A percentile compares a stretch with the other conserved stretches of the same genome.
phyloP scores from a whole-genome alignment of 2,888 invertebrate species.

The Lasioglossum figueresi region DNA sequence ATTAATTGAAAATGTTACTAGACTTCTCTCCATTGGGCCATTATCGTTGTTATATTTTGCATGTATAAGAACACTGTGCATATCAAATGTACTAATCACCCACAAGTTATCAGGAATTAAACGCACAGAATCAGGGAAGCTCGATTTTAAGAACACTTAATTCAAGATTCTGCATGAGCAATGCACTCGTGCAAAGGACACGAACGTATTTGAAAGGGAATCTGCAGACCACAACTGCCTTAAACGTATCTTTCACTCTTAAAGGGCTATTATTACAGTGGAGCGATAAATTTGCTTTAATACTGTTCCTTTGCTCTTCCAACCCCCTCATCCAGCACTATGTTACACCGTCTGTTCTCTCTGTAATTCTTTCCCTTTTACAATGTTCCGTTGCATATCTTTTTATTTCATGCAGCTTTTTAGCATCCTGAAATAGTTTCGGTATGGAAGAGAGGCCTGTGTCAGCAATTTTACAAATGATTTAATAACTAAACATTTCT shows the following conservation, averaged over 20 bases:
- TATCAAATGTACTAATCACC: neutral
- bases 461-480: neutral
- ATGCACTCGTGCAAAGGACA: conserved; percentile 43
- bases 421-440: neutral
- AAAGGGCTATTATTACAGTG: conserved; percentile 65
- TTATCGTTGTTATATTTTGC: no score
- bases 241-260: conserved; percentile 60
- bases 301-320: conserved; percentile 18
- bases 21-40: neutral
- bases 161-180: conserved; percentile 44
- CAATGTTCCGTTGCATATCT: neutral
- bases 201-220: conserved; percentile 59
- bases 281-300: conserved; percentile 65
- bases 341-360: neutral
- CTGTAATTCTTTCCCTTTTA: conserved; percentile 29
- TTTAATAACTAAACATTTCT: neutral
- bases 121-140: neutral
- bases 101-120: neutral
- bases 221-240: conserved; percentile 54
- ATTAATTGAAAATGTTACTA: no score
- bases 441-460: neutral
- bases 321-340: neutral
- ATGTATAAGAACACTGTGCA: neutral
- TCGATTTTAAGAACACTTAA: neutral
- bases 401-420: conserved; percentile 18